These are phyloP conservation scores for Semnopithecus entellus DNA, from an alignment of 2,113 vertebrate genomes.

Conservation along the genomic window DNA sequence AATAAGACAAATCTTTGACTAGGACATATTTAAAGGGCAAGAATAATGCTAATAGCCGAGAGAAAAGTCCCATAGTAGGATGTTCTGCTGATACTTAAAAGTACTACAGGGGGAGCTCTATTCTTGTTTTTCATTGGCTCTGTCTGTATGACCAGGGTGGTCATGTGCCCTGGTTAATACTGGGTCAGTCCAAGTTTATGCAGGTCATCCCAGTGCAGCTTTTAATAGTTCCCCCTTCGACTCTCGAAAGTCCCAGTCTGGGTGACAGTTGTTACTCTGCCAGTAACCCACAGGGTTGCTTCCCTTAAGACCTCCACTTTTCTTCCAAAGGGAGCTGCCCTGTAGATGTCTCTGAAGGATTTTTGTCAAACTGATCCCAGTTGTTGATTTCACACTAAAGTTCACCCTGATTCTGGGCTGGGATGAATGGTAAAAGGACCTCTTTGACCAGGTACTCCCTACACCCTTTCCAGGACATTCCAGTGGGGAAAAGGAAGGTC, in stretches of 20 bases:
- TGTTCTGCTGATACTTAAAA: not conserved
- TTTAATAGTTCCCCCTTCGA: not conserved
- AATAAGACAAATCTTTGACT: constrained; percentile 72
- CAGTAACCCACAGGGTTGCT: not conserved
- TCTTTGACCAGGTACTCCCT: not conserved
- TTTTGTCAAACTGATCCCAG: not conserved
- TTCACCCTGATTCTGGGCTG: not conserved
- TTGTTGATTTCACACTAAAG: not conserved
- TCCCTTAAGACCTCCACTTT: not conserved
- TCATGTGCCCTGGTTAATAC: not conserved
- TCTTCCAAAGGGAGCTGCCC: not conserved
- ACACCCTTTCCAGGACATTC: not conserved
- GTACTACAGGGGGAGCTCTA: not conserved
- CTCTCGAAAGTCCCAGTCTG: constrained; percentile 2
- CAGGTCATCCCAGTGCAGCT: not conserved
- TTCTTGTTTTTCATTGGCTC: not conserved
- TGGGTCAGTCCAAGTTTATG: not conserved
- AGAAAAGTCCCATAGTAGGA: not conserved
- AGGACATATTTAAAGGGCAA: constrained; percentile 75
- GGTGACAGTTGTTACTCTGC: not conserved
- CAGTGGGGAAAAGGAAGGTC: not conserved
- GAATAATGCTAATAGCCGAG: constrained; percentile 73
- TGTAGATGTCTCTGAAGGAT: not conserved
- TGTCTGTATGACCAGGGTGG: too few relatives aligned
- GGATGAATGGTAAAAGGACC: not conserved